Conservation (phyloP, 2,113 vertebrate species). For the Calonectris borealis region DNA sequence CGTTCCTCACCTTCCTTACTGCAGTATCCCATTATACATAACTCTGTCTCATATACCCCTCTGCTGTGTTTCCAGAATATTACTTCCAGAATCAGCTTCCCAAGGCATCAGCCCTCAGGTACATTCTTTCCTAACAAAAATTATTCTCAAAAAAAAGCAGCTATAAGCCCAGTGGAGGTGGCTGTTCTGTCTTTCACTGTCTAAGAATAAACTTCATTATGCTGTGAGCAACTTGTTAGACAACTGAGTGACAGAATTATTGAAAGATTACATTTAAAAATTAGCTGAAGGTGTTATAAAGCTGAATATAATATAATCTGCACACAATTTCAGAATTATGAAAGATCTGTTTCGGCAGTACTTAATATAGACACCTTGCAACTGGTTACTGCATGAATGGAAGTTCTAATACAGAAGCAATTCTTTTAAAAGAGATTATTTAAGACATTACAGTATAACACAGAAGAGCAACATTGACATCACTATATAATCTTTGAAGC, state of each 20-base stretch:
- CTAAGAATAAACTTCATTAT: constrained; percentile 25
- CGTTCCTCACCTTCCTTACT: neutral
- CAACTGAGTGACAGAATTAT: constrained; percentile 31
- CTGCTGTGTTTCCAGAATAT: neutral
- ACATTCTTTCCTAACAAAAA: neutral
- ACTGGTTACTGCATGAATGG: neutral
- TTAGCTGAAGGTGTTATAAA: constrained; percentile 29
- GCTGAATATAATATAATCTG: neutral
- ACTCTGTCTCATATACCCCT: neutral
- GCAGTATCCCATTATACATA: neutral
- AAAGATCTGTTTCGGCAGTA: neutral
- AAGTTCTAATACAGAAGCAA: neutral
- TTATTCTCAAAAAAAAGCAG: neutral
- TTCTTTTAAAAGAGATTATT: neutral
- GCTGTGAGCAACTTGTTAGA: constrained; percentile 27
- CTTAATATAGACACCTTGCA: neutral
- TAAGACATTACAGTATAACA: neutral
- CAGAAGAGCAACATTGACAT: neutral
- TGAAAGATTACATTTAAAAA: constrained; percentile 27
- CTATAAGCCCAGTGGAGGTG: neutral
- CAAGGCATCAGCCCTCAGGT: neutral
- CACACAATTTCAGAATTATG: neutral
- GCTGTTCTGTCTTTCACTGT: neutral
- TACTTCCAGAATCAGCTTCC: neutral
- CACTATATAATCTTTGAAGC: neutral